These are phyloP conservation scores for Alligator sinensis DNA, from an alignment of 2,113 vertebrate species.

Conservation along the genomic window DNA sequence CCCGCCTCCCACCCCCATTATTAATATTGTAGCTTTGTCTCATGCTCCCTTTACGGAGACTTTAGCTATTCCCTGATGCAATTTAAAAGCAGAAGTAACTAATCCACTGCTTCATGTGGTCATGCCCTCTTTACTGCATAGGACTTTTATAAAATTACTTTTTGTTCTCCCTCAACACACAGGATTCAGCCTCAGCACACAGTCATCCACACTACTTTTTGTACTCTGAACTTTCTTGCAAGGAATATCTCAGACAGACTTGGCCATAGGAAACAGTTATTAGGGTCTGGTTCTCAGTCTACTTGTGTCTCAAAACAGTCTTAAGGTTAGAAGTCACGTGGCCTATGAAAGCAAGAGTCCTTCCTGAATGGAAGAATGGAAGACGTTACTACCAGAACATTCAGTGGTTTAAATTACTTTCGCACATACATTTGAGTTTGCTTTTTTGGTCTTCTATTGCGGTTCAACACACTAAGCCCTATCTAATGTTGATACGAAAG, in stretches of 20 bases:
- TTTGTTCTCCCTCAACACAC: neutral
- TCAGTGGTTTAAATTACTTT: neutral
- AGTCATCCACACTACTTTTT: too few relatives aligned
- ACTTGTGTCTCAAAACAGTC: too few relatives aligned
- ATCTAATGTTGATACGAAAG: neutral
- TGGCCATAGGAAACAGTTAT: too few relatives aligned
- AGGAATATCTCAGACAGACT: too few relatives aligned
- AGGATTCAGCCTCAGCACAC: too few relatives aligned
- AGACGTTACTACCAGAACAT: neutral
- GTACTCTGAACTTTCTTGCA: too few relatives aligned
- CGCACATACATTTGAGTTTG: neutral
- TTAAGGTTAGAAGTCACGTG: too few relatives aligned
- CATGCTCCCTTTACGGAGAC: neutral
- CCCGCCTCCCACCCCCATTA: neutral
- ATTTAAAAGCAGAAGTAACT: neutral
- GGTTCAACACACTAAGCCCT: neutral
- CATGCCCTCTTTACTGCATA: neutral
- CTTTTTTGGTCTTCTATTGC: neutral
- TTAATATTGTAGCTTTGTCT: neutral
- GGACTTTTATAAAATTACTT: neutral
- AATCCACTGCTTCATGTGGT: neutral
- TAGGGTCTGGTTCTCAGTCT: too few relatives aligned
- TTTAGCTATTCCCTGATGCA: neutral
- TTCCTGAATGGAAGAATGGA: too few relatives aligned
- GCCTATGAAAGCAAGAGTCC: too few relatives aligned